Evolutionary conservation across 2,888 invertebrate species (phyloP).

Genomic region (Drosophila paranaensis): DNA sequence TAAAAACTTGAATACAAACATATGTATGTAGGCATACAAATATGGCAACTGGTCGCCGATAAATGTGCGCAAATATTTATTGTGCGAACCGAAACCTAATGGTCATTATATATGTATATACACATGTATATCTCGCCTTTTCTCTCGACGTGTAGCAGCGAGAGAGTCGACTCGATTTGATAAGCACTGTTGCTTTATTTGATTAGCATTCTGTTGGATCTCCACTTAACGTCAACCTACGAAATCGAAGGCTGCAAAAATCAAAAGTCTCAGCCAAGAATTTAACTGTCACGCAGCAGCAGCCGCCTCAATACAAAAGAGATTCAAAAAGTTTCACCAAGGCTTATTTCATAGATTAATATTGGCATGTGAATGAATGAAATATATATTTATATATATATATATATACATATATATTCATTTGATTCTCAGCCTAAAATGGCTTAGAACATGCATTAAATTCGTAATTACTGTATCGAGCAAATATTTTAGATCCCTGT

Average conservation of each 20-base stretch:
- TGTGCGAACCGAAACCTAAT: conserved; percentile 17
- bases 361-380: too few species aligned
- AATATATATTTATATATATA: too few species aligned
- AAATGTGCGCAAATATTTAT: conserved; percentile 51
- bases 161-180: neutral
- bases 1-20: conserved; percentile 51
- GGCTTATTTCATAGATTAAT: neutral
- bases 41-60: conserved; percentile 54
- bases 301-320: neutral
- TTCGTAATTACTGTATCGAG: neutral
- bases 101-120: neutral
- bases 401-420: too few species aligned
- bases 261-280: conserved; percentile 22
- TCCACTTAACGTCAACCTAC: conserved; percentile 35
- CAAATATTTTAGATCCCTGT: neutral
- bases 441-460: too few species aligned
- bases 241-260: conserved; percentile 20
- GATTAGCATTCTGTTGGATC: conserved; percentile 26
- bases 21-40: conserved; percentile 45
- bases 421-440: too few species aligned
- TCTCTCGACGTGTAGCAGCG: neutral
- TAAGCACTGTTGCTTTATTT: conserved; percentile 23
- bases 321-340: conserved; percentile 11
- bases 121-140: neutral
- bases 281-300: conserved; percentile 38